Evolutionary conservation across 2,888 invertebrate genomes (phyloP), one percentile per base, ranked within the genome.

Genomic region (Cryptus viduatorius): DNA sequence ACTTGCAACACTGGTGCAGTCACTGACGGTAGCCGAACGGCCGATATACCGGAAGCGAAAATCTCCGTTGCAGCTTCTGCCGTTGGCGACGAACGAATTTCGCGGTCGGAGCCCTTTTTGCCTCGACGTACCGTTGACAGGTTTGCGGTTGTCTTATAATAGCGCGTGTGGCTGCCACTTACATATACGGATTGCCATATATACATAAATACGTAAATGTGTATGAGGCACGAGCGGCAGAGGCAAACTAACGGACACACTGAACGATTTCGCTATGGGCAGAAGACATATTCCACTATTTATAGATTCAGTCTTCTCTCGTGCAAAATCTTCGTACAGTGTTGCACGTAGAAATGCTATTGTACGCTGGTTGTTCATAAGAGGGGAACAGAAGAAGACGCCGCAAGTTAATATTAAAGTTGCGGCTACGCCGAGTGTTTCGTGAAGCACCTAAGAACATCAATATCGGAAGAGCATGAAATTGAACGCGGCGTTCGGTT

Each of bases 111-210:
- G 79, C 88, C 88, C 86, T 88, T 87, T 86, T 87, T 86, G 80
- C 69, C 50, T 44, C 76, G 81, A 86, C 89, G 85, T 86, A 87
- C 90, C 89, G 92, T 88, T 92, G 93, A 93, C 92, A 93, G 92
- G 89, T 92, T 92, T 92, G 92, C 92, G 90, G 91, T 92, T 91
- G 90, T 92, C 91, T 91, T 92, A 91, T 92, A 93, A 93, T 92
- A 93, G 93, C 90, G 90, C 78, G 87, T 76, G 68, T 89, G 81
- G 87, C 84, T 82, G 87, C 37, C 69, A 48, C 29, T n/a, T 10
- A 50, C 46, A 68, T 75, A 79, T 77, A 83, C 69, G 72, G 61
- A 67, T 71, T 73, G 67, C 78, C 69, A 31, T 79, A 76, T 61
- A 31, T 61, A 31, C 29, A n/a, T n/a, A 31, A 37, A 8, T 7